Evolutionary conservation across 2,113 vertebrate species (phyloP).

Genomic region (Herpailurus yagouaroundi): DNA sequence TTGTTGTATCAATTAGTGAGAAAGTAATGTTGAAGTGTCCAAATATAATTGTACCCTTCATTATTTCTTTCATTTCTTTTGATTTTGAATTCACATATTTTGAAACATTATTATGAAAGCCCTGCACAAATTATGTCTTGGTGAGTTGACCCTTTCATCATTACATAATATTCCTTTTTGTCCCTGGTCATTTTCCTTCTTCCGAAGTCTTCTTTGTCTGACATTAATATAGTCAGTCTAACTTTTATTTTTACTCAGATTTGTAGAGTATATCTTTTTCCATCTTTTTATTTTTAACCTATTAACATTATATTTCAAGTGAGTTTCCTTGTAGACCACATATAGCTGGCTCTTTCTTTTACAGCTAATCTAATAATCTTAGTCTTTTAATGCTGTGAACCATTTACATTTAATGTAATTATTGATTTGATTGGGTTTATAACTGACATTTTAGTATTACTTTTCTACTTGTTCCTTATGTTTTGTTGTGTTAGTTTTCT

Average conservation of each 20-base stretch:
- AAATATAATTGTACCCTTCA: not conserved
- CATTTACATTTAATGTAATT: not conserved
- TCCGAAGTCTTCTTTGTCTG: not conserved
- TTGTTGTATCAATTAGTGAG: not conserved
- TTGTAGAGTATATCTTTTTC: not conserved
- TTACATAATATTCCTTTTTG: not conserved
- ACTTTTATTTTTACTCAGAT: not conserved
- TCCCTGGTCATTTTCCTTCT: not conserved
- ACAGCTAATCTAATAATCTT: not conserved
- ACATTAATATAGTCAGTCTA: not conserved
- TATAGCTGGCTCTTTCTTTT: not conserved
- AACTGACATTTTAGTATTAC: not conserved
- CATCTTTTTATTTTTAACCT: not conserved
- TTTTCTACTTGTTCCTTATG: not conserved
- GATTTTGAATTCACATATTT: not conserved
- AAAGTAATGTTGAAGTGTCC: not conserved
- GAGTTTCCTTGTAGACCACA: not conserved
- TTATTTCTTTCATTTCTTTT: not conserved
- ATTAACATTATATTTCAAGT: not conserved
- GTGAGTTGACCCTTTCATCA: not conserved
- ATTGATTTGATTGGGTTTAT: not conserved
- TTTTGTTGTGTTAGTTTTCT: not conserved
- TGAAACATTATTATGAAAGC: not conserved
- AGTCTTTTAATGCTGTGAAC: not conserved
- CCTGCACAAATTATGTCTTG: not conserved